Evolutionary conservation across 1,140 invertebrate species (phyloP).

Genomic region (Grapholita molesta): DNA sequence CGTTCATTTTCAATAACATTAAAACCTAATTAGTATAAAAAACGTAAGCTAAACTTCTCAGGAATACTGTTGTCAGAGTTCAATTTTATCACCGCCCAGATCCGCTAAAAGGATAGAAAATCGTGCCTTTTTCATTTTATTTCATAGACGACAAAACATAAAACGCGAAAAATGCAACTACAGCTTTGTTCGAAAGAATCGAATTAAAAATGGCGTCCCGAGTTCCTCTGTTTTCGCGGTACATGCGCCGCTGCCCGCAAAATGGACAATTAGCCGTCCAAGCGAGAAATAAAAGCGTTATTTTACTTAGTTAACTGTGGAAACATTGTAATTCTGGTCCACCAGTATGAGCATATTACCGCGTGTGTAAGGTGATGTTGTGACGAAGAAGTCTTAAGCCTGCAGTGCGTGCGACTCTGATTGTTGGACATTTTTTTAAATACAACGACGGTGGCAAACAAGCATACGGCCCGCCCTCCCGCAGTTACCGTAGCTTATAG

Average conservation of each 20-base stretch:
- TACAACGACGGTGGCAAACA: too few species aligned
- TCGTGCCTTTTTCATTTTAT: conserved; percentile 55
- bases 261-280: conserved; percentile 63
- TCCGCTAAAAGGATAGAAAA: conserved; percentile 45
- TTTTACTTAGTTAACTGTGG: conserved; percentile 37
- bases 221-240: conserved; percentile 55
- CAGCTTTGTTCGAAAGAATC: conserved; percentile 66
- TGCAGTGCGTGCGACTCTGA: too few species aligned
- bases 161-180: conserved; percentile 60
- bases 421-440: too few species aligned
- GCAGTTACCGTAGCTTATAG: too few species aligned
- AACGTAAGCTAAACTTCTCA: too few species aligned
- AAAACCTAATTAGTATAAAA: too few species aligned
- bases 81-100: conserved; percentile 7
- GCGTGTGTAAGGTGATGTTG: neutral
- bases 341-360: neutral
- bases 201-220: conserved; percentile 66
- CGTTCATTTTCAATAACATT: too few species aligned
- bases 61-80: too few species aligned
- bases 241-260: conserved; percentile 60
- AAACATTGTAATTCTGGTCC: conserved; percentile 48
- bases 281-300: conserved; percentile 43
- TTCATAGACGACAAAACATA: conserved; percentile 54
- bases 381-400: neutral
- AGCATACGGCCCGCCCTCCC: too few species aligned